Percentiles rank a stretch among this genome's conserved stretches.
Conservation (phyloP, 2,113 vertebrate species). For the Lucifuga dentata region DNA sequence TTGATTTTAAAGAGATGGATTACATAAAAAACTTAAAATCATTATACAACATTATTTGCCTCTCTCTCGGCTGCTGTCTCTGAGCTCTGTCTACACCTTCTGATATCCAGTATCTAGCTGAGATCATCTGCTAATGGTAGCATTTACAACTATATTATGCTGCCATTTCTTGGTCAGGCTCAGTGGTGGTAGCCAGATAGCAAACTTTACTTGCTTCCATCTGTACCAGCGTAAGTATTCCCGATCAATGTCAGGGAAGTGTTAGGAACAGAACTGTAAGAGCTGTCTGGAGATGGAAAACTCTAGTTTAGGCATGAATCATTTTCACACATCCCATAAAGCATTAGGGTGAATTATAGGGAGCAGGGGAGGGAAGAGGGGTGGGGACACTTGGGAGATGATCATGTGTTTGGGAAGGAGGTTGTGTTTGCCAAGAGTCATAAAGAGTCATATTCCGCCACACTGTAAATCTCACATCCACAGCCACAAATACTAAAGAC, state of each 20-base stretch:
- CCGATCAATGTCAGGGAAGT: constrained; percentile 38
- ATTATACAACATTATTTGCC: not conserved
- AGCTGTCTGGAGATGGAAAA: constrained; percentile 44
- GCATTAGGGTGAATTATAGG: constrained; percentile 64
- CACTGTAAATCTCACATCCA: constrained; percentile 36
- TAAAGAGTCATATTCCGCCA: not conserved
- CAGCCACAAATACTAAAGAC: not conserved
- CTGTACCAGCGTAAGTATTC: constrained; percentile 24
- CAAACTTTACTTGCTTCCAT: constrained; percentile 21
- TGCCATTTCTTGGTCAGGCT: constrained; percentile 40
- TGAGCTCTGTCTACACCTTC: constrained; percentile 2
- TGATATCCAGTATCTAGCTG: constrained; percentile 16
- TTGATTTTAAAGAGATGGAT: no score
- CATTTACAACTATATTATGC: constrained; percentile 29
- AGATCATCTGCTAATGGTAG: constrained; percentile 31
- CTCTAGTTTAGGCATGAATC: constrained; percentile 52
- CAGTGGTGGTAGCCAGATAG: constrained; percentile 10
- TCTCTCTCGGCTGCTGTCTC: constrained; percentile 13
- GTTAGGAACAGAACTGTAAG: constrained; percentile 22
- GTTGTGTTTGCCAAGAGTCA: constrained; percentile 29
- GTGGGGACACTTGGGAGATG: constrained; percentile 12
- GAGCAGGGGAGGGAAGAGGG: constrained; percentile 14
- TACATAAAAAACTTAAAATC: no score
- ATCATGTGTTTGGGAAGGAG: constrained; percentile 39
- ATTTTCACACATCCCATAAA: constrained; percentile 72